phyloP scores from a whole-genome alignment of 2,113 vertebrate genomes.

The Ciconia boyciana region DNA sequence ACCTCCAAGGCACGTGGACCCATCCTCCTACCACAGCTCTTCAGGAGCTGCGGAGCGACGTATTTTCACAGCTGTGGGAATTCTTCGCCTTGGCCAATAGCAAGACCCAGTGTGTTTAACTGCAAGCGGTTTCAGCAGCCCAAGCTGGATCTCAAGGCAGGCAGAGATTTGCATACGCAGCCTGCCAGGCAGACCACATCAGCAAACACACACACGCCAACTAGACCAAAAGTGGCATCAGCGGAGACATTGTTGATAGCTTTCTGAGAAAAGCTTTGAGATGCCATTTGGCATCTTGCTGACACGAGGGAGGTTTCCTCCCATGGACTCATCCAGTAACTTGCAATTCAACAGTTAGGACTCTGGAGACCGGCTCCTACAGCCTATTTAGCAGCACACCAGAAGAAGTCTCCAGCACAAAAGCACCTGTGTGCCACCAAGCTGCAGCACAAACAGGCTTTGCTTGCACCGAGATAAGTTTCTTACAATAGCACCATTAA shows the following conservation, averaged over 20 bases:
- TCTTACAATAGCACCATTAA: rapidly evolving
- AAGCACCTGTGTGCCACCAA: rapidly evolving
- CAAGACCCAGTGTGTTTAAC: background rate
- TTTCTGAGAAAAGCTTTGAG: background rate
- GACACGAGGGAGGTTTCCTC: background rate
- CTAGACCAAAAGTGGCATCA: background rate
- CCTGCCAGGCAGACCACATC: background rate
- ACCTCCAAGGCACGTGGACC: background rate
- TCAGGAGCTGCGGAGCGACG: rapidly evolving
- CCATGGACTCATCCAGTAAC: background rate
- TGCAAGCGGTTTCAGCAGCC: background rate
- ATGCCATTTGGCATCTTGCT: background rate
- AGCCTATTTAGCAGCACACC: background rate
- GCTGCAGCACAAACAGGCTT: background rate
- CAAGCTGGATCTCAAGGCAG: background rate
- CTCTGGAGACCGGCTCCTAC: background rate
- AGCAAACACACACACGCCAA: background rate
- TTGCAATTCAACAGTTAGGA: background rate
- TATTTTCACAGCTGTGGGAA: background rate
- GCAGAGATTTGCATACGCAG: background rate
- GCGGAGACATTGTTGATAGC: rapidly evolving
- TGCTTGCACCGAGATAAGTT: rapidly evolving
- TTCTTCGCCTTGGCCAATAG: background rate
- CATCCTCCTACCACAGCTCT: background rate
- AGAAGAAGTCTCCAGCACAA: background rate